A percentile compares a stretch with the other conserved stretches of the same genome.
Conservation (phyloP, 92 coral and sea anemone species). For the Paragorgia papillata region DNA sequence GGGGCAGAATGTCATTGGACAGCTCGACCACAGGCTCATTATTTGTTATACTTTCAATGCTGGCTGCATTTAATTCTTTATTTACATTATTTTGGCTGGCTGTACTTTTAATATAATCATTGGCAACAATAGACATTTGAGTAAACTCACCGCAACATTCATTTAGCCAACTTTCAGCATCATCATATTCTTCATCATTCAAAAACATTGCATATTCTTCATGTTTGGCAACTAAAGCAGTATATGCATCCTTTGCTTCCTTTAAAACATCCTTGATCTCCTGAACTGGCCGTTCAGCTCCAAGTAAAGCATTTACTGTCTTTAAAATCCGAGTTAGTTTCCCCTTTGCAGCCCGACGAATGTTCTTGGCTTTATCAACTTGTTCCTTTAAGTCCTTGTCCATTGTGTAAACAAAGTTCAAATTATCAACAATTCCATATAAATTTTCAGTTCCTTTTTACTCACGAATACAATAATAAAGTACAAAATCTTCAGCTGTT, state of each 20-base stretch:
- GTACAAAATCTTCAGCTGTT: no score
- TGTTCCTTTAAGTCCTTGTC: no score
- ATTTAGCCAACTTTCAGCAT: constrained; percentile 24
- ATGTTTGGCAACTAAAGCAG: constrained; percentile 29
- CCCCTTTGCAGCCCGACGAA: constrained; percentile 37
- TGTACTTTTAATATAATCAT: constrained; percentile 15
- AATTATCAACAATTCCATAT: no score
- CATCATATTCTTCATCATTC: constrained; percentile 23
- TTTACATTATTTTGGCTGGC: not conserved
- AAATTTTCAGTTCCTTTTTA: no score
- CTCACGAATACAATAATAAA: no score
- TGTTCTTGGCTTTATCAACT: constrained; percentile 45
- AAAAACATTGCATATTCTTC: constrained; percentile 27
- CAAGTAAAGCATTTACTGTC: not conserved
- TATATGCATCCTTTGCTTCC: constrained; percentile 23
- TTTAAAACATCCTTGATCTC: constrained; percentile 24
- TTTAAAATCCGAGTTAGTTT: constrained; percentile 29
- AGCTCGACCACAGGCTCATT: no score
- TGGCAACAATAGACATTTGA: not conserved
- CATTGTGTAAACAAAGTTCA: no score
- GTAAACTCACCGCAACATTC: constrained; percentile 19
- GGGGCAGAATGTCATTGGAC: no score
- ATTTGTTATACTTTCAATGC: not conserved
- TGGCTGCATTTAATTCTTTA: no score
- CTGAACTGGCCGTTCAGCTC: constrained; percentile 31